Conservation (phyloP, 2,113 vertebrate genomes). For the Epinephelus lanceolatus region DNA sequence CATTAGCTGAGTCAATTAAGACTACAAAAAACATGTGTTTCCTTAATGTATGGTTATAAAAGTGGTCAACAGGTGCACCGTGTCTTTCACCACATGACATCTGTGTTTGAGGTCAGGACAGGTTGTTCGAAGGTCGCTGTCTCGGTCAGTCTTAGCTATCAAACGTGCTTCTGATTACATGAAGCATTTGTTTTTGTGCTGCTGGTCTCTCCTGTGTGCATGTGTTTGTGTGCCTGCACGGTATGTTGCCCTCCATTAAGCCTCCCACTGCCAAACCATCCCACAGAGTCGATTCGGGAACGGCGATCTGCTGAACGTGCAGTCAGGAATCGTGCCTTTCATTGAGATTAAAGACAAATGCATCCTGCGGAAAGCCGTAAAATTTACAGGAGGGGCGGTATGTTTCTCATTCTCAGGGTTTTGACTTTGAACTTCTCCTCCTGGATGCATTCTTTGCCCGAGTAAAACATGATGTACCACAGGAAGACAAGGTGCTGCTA, state of each 20-base stretch:
- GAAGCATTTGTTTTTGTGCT: slow-evolving; percentile 19
- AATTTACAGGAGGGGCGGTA: slow-evolving; percentile 48
- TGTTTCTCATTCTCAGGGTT: slow-evolving; percentile 61
- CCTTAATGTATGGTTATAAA: slow-evolving; percentile 12
- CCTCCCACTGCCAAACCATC: slow-evolving; percentile 37
- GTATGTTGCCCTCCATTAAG: slow-evolving; percentile 65
- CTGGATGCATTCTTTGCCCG: slow-evolving; percentile 46
- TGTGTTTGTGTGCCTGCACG: slow-evolving; percentile 43
- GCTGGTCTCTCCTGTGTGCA: slow-evolving; percentile 12
- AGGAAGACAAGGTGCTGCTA: slow-evolving; percentile 49
- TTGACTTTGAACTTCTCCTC: slow-evolving; percentile 71
- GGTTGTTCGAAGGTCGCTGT: slow-evolving; percentile 40
- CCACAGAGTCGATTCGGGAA: slow-evolving; percentile 23
- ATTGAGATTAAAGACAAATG: slow-evolving; percentile 62
- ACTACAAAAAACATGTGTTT: slow-evolving; percentile 37
- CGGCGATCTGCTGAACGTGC: not conserved
- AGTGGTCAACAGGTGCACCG: slow-evolving; percentile 61
- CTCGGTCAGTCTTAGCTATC: slow-evolving; percentile 7
- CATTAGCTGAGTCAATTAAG: slow-evolving; percentile 47
- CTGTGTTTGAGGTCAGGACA: slow-evolving; percentile 47
- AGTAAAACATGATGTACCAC: slow-evolving; percentile 49
- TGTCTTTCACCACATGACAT: slow-evolving; percentile 27
- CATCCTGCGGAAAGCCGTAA: slow-evolving; percentile 66
- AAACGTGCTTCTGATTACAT: slow-evolving; percentile 53
- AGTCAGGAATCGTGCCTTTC: slow-evolving; percentile 20